A percentile compares a stretch with the other conserved stretches of the same genome.
These are phyloP conservation scores for Neoascia interrupta DNA, from an alignment of 2,888 invertebrate species.

Conservation along the genomic window DNA sequence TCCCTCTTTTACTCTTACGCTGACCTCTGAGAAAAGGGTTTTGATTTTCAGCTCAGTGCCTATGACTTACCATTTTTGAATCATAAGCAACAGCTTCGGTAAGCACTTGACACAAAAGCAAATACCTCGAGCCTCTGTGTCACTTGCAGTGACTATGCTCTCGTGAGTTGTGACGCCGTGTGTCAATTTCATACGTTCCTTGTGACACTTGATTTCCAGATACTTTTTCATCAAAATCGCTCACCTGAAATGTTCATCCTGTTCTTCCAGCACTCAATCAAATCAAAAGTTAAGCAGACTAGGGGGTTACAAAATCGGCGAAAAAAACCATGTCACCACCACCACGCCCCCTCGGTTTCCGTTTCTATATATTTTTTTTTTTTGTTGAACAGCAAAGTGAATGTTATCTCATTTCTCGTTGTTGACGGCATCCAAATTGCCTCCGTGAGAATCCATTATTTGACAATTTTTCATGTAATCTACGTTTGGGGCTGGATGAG, in stretches of 20 bases:
- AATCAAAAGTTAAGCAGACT: no score
- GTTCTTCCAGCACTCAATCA: neutral
- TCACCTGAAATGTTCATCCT: slow-evolving; percentile 53
- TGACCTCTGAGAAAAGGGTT: no score
- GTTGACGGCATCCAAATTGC: slow-evolving; percentile 69
- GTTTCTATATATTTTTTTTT: neutral
- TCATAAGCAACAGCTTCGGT: neutral
- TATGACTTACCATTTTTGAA: no score
- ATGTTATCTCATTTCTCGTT: slow-evolving; percentile 67
- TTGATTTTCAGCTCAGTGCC: no score
- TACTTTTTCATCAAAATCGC: slow-evolving; percentile 61
- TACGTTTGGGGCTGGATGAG: slow-evolving; percentile 48
- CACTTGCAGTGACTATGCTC: no score
- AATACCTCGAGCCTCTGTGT: no score
- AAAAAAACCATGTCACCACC: slow-evolving; percentile 24
- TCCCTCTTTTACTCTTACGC: no score
- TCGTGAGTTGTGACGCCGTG: neutral
- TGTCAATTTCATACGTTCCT: slow-evolving; percentile 54
- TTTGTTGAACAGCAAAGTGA: slow-evolving; percentile 43
- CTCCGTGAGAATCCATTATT: slow-evolving; percentile 66
- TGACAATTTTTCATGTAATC: slow-evolving; percentile 68
- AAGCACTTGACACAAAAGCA: neutral
- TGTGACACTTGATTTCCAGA: slow-evolving; percentile 62
- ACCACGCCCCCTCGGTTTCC: slow-evolving; percentile 7
- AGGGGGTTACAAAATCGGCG: no score